phyloP scores from a whole-genome alignment of 2,888 invertebrate genomes.

The Ephialtes manifestator region DNA sequence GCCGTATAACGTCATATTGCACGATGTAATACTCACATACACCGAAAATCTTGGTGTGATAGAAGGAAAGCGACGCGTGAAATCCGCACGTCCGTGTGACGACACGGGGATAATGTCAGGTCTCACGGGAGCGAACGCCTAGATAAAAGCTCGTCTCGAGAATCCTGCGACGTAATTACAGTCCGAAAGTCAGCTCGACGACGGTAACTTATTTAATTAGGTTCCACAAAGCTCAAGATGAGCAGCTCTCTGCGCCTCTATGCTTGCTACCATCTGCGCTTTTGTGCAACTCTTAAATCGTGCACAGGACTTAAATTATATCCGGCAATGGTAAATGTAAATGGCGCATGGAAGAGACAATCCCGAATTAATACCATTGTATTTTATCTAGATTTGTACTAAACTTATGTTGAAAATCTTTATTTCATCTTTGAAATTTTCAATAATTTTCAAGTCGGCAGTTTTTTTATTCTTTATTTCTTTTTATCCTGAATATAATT shows the following conservation, averaged over 20 bases:
- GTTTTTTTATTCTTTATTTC: background rate
- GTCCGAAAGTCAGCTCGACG: slow-evolving; percentile 57
- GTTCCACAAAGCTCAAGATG: slow-evolving; percentile 46
- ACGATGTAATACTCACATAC: slow-evolving; percentile 1
- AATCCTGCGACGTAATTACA: slow-evolving; percentile 60
- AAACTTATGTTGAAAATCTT: background rate
- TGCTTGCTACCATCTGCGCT: slow-evolving; percentile 21
- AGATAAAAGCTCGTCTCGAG: slow-evolving; percentile 60
- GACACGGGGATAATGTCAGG: slow-evolving; percentile 29
- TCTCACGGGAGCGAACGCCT: slow-evolving; percentile 30
- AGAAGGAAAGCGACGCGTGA: slow-evolving; percentile 47
- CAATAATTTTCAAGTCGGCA: background rate
- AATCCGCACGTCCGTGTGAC: slow-evolving; percentile 41
- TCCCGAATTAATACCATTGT: background rate
- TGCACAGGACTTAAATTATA: slow-evolving; percentile 17
- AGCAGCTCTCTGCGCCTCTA: slow-evolving; percentile 8
- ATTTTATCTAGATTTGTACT: background rate
- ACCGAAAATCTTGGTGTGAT: slow-evolving; percentile 32
- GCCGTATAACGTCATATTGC: background rate
- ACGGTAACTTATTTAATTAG: slow-evolving; percentile 65
- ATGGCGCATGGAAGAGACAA: background rate
- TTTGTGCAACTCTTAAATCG: slow-evolving; percentile 25
- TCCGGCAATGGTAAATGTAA: slow-evolving; percentile 13
- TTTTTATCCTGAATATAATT: background rate
- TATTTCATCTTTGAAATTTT: background rate